Base-by-base conservation (phyloP, 2,888 invertebrate genomes). In the Heteromyza rotundicornis region DNA sequence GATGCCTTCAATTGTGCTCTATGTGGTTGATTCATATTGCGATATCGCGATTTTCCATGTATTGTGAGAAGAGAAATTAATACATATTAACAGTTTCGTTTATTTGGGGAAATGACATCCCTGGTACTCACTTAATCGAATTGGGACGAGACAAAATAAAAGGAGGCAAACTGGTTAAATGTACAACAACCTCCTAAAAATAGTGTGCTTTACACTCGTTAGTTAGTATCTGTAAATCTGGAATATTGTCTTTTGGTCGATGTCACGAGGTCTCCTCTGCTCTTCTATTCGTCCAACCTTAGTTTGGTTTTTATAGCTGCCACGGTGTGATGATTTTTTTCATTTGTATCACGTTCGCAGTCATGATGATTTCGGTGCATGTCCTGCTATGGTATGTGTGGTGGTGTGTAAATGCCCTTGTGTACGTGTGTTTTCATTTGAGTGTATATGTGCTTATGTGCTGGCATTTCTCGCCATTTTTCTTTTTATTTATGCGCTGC, bases 271-370 rank as follows among this genome's bases (percentile, higher is more conserved):
- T 72, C n/a, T 40, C n/a, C 8, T n/a, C 40, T 40, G 10, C 40
- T 14, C n/a, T 7, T n/a, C n/a, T 3, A 14, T 3, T 3, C 40
- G 51, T 24, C 40, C 47, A 22, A 47, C 52, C 51, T 58, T 60
- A 3, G 17, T 17, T 47, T 17, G 60, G 24, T 19, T 57, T 58
- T 27, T 24, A 60, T 57, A 54, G 62, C 47, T 53, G 55, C 52
- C 57, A 61, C 14, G 59, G 57, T 35, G 59, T 57, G 61, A 57
- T 60, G 53, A n/a, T n/a, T 75, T 73, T 78, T 78, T 77, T 78
- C 77, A 77, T 78, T 77, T 77, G 71, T 77, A 76, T 77, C 76
- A 77, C 76, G 76, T 77, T 76, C 77, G 66, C 74, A 73, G 76
- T 74, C 75, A 74, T 76, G 73, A 73, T 75, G 73, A 75, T 77